Base-by-base conservation (phyloP, 2,888 invertebrate genomes). In the Orchesella flavescens region DNA sequence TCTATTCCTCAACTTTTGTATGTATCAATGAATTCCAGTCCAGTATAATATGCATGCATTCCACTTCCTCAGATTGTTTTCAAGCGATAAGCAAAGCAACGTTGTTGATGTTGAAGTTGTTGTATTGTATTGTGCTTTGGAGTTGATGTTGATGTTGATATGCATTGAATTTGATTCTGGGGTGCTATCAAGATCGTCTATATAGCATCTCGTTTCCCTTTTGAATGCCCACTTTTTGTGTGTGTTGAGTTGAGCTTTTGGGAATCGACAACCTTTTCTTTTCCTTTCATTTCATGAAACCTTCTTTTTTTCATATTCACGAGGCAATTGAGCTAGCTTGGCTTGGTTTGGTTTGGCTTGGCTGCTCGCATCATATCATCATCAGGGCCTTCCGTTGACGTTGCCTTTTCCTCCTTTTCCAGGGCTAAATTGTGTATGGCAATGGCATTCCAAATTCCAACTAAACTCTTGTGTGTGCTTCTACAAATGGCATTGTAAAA, bases 261-360 rank as follows among this genome's bases (percentile, higher is more conserved):
- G 76, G 76, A 76, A 55, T 76, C 76, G 66, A 76, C 76, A 76
- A 66, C 76, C 76, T 76, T 76, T 76, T 57, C 76, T 24, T 23
- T 66, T 15, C 61, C 34, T 55, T 66, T 49, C 75, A 65, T 65
- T 71, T 21, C 24, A 15, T 55, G 59, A 17, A 19, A 34, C 34
- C 34, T 34, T n/a, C n/a, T n/a, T n/a, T n/a, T 10, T 69, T 13
- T 46, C 19, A 49, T 5, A 46, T 7, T 57, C 23, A 19, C 21
- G 34, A 73, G 57, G 61, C 44, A 59, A 63, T 75, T 49, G 74
- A 55, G 17, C n/a, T 17, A 44, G 43, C 21, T 10, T 5, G 61
- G n/a, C n/a, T n/a, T n/a, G n/a, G n/a, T n/a, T n/a, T n/a, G n/a
- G n/a, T n/a, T n/a, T n/a, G n/a, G n/a, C n/a, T n/a, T n/a, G n/a